Conservation (phyloP, 1,140 invertebrate genomes). For the Adoxophyes honmai region DNA sequence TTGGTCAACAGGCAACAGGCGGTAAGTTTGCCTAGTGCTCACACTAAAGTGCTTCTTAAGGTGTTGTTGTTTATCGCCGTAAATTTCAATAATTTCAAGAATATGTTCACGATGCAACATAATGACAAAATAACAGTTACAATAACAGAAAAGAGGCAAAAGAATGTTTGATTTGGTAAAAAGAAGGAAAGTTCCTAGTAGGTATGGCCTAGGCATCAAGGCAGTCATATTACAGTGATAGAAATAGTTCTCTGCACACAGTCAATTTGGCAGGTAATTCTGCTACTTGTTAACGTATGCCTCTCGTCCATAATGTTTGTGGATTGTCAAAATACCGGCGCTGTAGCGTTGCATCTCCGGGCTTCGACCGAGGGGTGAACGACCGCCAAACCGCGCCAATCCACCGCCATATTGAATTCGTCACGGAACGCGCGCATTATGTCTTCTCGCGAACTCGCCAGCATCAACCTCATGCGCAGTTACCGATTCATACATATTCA, state of each 20-base stretch:
- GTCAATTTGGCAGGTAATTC: too few species aligned
- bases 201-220: too few species aligned
- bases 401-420: conserved; percentile 64
- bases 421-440: conserved; percentile 69
- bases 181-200: too few species aligned
- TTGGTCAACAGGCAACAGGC: not conserved
- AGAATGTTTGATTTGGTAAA: too few species aligned
- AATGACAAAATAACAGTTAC: too few species aligned
- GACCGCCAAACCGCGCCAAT: conserved; percentile 69
- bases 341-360: conserved; percentile 41
- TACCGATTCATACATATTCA: not conserved
- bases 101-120: too few species aligned
- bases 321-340: conserved; percentile 42
- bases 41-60: not conserved
- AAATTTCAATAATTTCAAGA: too few species aligned
- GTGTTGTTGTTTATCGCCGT: too few species aligned
- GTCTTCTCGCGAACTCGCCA: conserved; percentile 37
- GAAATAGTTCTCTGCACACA: too few species aligned
- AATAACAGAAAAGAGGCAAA: too few species aligned
- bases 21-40: not conserved
- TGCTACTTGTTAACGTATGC: too few species aligned
- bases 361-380: conserved; percentile 57
- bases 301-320: not conserved
- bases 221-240: too few species aligned
- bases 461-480: not conserved